phyloP scores from a whole-genome alignment of 2,888 invertebrate species.

The Chirona hameri region DNA sequence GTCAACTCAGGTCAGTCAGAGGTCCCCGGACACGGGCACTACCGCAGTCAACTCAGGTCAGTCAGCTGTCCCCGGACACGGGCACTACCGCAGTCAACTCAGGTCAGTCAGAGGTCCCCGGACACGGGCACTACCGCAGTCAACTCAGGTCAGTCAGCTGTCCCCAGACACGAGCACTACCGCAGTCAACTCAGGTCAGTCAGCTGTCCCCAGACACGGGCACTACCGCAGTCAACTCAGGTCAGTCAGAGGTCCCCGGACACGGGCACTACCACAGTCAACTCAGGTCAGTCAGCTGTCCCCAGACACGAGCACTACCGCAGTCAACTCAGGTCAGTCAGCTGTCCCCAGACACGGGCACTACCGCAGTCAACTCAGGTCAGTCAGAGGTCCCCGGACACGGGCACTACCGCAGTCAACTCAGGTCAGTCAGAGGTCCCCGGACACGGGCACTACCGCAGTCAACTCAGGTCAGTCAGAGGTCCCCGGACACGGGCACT shows the following conservation, averaged over 20 bases:
- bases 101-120: not conserved
- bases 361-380: conserved; percentile 37
- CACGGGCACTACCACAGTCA: conserved; percentile 38
- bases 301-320: conserved; percentile 38
- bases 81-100: conserved; percentile 37
- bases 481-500: conserved; percentile 37
- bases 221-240: conserved; percentile 37
- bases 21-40: conserved; percentile 37
- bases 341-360: conserved; percentile 36
- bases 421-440: conserved; percentile 22
- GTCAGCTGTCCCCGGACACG: conserved; percentile 33
- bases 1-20: conserved; percentile 34
- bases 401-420: conserved; percentile 37
- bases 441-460: conserved; percentile 38
- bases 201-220: conserved; percentile 34
- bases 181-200: conserved; percentile 35
- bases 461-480: conserved; percentile 34
- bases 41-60: conserved; percentile 36
- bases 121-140: conserved; percentile 38
- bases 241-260: conserved; percentile 23
- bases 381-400: conserved; percentile 33
- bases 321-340: conserved; percentile 34
- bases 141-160: conserved; percentile 33
- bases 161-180: conserved; percentile 37
- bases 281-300: conserved; percentile 30